Percentiles rank a stretch among this genome's conserved stretches.
These are phyloP conservation scores for Fistularia commersonii DNA, from an alignment of 2,797 vertebrate genomes.

Conservation along the genomic window DNA sequence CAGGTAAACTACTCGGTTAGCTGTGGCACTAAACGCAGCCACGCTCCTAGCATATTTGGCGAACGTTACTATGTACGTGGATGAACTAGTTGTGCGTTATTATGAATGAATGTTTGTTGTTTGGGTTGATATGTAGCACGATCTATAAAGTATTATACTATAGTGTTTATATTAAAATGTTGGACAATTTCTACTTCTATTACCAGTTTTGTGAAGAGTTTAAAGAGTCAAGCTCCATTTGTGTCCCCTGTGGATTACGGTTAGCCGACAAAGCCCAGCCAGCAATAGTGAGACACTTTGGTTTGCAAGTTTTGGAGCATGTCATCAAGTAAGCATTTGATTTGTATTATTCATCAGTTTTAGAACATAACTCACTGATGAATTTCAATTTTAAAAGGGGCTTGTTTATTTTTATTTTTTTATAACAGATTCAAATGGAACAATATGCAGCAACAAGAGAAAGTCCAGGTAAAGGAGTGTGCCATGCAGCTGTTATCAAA, in stretches of 20 bases:
- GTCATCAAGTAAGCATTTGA: slow-evolving; percentile 89
- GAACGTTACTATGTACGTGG: background rate
- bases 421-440: slow-evolving; percentile 91
- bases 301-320: slow-evolving; percentile 95
- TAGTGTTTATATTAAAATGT: background rate
- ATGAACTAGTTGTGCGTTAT: slow-evolving; percentile 14
- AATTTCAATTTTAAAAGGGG: background rate
- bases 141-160: background rate
- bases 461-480: slow-evolving; percentile 90
- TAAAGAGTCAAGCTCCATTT: slow-evolving; percentile 90
- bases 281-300: slow-evolving; percentile 92
- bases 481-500: slow-evolving; percentile 89
- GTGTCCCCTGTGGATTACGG: slow-evolving; percentile 90
- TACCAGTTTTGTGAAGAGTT: slow-evolving; percentile 95
- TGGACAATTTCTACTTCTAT: background rate
- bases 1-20: background rate
- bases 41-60: background rate
- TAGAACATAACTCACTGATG: background rate
- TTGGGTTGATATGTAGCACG: background rate
- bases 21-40: background rate
- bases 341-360: slow-evolving; percentile 1
- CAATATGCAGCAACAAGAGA: slow-evolving; percentile 87
- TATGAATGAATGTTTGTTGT: background rate
- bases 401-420: background rate
- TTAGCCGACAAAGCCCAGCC: slow-evolving; percentile 88